These are phyloP conservation scores for Phortica magna DNA, from an alignment of 2,888 invertebrate species.

Conservation along the genomic window DNA sequence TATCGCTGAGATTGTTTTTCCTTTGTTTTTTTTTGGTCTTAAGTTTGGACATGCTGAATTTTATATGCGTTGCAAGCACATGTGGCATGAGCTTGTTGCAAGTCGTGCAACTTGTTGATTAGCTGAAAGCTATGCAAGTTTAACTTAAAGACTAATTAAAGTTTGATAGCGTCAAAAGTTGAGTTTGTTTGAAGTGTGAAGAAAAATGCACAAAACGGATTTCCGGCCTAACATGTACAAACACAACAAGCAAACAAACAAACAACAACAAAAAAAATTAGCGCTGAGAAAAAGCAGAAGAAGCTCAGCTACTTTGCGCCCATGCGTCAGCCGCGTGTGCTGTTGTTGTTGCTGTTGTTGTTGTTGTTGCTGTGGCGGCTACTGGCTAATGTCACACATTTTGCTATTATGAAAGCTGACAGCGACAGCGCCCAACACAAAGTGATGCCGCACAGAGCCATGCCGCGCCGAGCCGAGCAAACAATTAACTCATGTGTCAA, in stretches of 20 bases:
- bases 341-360: neutral
- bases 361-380: neutral
- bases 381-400: neutral
- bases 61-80: too few relatives aligned
- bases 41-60: neutral
- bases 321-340: neutral
- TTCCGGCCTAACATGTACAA: constrained; percentile 34
- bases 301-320: neutral
- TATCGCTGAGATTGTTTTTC: neutral
- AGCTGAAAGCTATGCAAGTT: too few relatives aligned
- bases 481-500: constrained; percentile 69
- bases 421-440: neutral
- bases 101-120: too few relatives aligned
- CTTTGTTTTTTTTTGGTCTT: neutral
- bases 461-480: constrained; percentile 33
- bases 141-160: too few relatives aligned
- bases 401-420: neutral
- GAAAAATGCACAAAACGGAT: constrained; percentile 36
- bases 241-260: neutral
- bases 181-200: constrained; percentile 2
- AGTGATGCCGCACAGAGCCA: neutral
- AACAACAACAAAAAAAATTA: neutral
- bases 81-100: too few relatives aligned
- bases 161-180: too few relatives aligned
- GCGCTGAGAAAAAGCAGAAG: neutral